phyloP scores from a whole-genome alignment of 2,113 vertebrate species.

The Thalassarche chlororhynchos region DNA sequence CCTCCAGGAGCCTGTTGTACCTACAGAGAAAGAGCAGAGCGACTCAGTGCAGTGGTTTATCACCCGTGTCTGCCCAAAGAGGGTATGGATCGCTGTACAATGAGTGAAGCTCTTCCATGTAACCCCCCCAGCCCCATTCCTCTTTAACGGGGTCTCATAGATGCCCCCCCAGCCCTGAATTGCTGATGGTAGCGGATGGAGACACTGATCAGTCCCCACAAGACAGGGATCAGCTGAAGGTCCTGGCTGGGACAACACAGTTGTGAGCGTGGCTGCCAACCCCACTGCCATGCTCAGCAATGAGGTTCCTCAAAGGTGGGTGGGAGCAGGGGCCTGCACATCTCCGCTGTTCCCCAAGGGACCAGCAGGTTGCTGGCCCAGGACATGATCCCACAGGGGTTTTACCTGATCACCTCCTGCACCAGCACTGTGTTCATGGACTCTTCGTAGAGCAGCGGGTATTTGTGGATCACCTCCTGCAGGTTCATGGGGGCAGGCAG shows the following conservation, averaged over 20 bases:
- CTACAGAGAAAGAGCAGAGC: slow-evolving; percentile 54
- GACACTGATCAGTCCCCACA: background rate
- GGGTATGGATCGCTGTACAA: background rate
- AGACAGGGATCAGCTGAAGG: background rate
- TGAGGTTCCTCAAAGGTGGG: background rate
- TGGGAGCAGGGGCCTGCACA: background rate
- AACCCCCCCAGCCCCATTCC: background rate
- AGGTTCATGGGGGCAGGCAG: slow-evolving; percentile 78
- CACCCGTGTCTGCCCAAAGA: background rate
- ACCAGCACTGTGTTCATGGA: slow-evolving; percentile 93
- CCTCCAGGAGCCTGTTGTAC: slow-evolving; percentile 86
- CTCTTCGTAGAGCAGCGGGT: slow-evolving; percentile 88
- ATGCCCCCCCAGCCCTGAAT: background rate
- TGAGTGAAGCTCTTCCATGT: background rate
- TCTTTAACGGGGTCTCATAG: background rate
- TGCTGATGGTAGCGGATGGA: background rate
- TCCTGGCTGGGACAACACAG: background rate
- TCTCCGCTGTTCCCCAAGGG: background rate
- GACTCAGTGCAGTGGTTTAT: background rate
- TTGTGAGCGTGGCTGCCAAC: background rate
- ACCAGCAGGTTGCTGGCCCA: background rate
- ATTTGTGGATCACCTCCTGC: slow-evolving; percentile 79
- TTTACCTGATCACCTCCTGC: slow-evolving; percentile 92
- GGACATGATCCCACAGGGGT: background rate
- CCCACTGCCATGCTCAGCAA: background rate